Percentiles rank a stretch among this genome's conserved stretches.
These are phyloP conservation scores for Jaculus jaculus DNA, from an alignment of 2,113 vertebrate species.

Conservation along the genomic window DNA sequence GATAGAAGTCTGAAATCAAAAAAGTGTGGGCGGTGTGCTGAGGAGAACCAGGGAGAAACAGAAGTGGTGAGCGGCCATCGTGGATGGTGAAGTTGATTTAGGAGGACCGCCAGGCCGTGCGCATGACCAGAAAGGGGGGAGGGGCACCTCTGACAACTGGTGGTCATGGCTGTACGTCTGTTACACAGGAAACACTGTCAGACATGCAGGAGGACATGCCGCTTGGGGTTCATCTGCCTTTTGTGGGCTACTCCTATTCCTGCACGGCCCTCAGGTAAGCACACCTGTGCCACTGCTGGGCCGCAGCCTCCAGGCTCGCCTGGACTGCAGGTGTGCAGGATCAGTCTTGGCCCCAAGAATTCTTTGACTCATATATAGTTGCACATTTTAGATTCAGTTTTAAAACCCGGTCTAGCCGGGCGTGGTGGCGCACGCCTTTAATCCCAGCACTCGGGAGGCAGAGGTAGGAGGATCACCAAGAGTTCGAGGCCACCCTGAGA, in stretches of 20 bases:
- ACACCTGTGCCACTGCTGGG: background rate
- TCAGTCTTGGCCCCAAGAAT: background rate
- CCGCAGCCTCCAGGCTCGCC: background rate
- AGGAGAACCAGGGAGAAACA: background rate
- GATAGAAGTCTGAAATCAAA: background rate
- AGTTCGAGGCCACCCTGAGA: too few relatives aligned
- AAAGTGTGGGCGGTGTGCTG: background rate
- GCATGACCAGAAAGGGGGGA: background rate
- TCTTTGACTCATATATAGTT: background rate
- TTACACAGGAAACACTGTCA: constrained; percentile 84
- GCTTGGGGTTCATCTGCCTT: constrained; percentile 89
- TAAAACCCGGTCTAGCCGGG: constrained; percentile 1
- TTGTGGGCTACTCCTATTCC: constrained; percentile 91
- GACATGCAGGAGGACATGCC: constrained; percentile 85
- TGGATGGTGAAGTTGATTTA: background rate
- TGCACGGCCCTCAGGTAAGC: constrained; percentile 85
- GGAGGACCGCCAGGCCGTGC: background rate
- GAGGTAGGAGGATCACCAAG: too few relatives aligned
- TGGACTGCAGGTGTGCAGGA: background rate
- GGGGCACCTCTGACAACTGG: background rate
- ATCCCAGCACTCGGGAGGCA: too few relatives aligned
- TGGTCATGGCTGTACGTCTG: background rate
- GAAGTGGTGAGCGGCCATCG: background rate
- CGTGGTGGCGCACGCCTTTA: too few relatives aligned
- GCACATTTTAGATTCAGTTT: background rate